A percentile compares a stretch with the other conserved stretches of the same genome.
These are phyloP conservation scores for Strongylocentrotus purpuratus DNA, from an alignment of 35 echinoderm and acorn worm species.

Conservation along the genomic window DNA sequence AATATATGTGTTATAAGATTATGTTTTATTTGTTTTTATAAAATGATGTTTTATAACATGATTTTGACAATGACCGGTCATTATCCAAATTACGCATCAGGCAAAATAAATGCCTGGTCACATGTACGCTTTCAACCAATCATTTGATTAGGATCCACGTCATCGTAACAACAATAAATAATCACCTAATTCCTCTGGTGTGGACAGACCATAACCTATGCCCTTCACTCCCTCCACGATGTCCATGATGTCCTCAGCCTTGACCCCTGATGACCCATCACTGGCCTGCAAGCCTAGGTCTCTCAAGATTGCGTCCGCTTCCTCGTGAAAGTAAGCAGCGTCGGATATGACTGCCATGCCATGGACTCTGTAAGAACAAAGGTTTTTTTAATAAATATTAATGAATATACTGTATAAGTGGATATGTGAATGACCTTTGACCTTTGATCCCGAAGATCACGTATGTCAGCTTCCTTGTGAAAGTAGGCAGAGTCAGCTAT, in stretches of 20 bases:
- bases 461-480: not conserved
- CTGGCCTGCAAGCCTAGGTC: conserved; percentile 48
- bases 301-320: conserved; percentile 54
- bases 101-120: too few species aligned
- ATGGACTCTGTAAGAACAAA: conserved; percentile 65
- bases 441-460: not conserved
- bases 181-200: conserved; percentile 87
- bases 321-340: conserved; percentile 49
- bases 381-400: not conserved
- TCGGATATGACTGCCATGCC: conserved; percentile 76
- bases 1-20: too few species aligned
- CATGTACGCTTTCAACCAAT: too few species aligned
- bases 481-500: too few species aligned
- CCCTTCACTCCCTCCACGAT: conserved; percentile 79
- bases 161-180: too few species aligned
- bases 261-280: conserved; percentile 10
- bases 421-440: not conserved
- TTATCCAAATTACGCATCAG: too few species aligned
- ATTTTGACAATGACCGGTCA: too few species aligned
- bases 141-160: too few species aligned
- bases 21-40: too few species aligned
- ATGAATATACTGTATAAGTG: not conserved
- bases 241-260: conserved; percentile 70
- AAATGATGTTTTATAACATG: too few species aligned
- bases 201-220: conserved; percentile 75